Evolutionary conservation across 2,888 invertebrate genomes (phyloP).

Genomic region (Pammene aurita): DNA sequence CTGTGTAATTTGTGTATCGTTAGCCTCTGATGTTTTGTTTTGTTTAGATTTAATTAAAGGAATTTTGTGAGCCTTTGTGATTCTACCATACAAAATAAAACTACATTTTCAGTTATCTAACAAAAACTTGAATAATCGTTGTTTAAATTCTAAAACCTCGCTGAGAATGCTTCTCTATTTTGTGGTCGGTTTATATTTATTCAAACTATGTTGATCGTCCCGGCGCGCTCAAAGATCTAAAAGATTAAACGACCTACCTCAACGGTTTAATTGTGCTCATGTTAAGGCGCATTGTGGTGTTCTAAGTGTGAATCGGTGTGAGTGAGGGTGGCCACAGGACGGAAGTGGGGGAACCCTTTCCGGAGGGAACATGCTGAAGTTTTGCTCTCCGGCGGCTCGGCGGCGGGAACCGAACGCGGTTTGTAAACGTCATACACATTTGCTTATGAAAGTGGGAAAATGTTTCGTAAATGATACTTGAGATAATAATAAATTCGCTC

Average conservation of each 20-base stretch:
- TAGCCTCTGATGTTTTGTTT: slow-evolving; percentile 43
- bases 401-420: slow-evolving; percentile 80
- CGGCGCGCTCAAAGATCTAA: slow-evolving; percentile 14
- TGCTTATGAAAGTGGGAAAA: slow-evolving; percentile 36
- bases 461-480: slow-evolving; percentile 38
- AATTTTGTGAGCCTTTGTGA: slow-evolving; percentile 1
- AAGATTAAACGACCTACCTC: slow-evolving; percentile 35
- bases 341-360: slow-evolving; percentile 51
- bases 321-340: slow-evolving; percentile 49
- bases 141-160: no score
- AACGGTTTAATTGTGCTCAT: slow-evolving; percentile 36
- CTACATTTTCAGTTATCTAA: background rate
- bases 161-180: background rate
- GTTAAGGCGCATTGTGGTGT: slow-evolving; percentile 35
- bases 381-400: slow-evolving; percentile 83
- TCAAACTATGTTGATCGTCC: slow-evolving; percentile 1
- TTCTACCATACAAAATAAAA: background rate
- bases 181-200: background rate
- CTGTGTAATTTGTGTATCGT: slow-evolving; percentile 43
- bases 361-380: slow-evolving; percentile 83
- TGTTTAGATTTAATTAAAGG: slow-evolving; percentile 28
- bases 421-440: slow-evolving; percentile 54
- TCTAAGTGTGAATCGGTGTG: slow-evolving; percentile 48
- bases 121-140: background rate
- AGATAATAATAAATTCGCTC: slow-evolving; percentile 39